These are phyloP conservation scores for Limnephilus auricula DNA, from an alignment of 2,888 invertebrate genomes.

Conservation along the genomic window DNA sequence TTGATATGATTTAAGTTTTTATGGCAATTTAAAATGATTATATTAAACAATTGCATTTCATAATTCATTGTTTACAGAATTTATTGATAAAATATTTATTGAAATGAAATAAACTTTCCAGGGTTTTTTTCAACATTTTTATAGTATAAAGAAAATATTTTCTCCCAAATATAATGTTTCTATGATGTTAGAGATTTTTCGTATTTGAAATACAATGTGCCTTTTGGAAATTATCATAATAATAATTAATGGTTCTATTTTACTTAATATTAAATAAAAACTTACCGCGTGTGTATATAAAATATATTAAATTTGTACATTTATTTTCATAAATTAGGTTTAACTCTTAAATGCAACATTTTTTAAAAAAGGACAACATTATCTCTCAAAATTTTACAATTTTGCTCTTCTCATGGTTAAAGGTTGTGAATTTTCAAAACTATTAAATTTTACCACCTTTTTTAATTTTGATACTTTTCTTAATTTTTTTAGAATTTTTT, in stretches of 20 bases:
- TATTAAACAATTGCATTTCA: not conserved
- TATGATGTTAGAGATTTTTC: not conserved
- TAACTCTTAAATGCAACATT: not conserved
- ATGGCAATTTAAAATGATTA: not conserved
- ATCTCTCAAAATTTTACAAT: not conserved
- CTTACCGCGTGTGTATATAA: not conserved
- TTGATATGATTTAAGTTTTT: not conserved
- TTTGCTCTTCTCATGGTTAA: not conserved
- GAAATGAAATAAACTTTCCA: not conserved
- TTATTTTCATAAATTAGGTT: not conserved
- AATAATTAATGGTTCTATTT: not conserved
- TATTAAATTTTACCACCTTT: not conserved
- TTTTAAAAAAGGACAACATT: not conserved
- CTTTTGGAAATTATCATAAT: not conserved
- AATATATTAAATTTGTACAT: not conserved
- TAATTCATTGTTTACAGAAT: not conserved
- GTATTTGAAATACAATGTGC: constrained; percentile 8
- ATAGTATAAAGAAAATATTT: not conserved
- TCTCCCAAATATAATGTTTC: not conserved
- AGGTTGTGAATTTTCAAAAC: not conserved
- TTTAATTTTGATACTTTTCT: not conserved
- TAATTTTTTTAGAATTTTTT: too few relatives aligned
- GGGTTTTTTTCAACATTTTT: not conserved
- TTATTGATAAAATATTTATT: constrained; percentile 2
- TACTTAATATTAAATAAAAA: not conserved